A percentile compares a stretch with the other conserved stretches of the same genome.
phyloP scores from a whole-genome alignment of 2,797 vertebrate species.

The Lepilemur septentrionalis region DNA sequence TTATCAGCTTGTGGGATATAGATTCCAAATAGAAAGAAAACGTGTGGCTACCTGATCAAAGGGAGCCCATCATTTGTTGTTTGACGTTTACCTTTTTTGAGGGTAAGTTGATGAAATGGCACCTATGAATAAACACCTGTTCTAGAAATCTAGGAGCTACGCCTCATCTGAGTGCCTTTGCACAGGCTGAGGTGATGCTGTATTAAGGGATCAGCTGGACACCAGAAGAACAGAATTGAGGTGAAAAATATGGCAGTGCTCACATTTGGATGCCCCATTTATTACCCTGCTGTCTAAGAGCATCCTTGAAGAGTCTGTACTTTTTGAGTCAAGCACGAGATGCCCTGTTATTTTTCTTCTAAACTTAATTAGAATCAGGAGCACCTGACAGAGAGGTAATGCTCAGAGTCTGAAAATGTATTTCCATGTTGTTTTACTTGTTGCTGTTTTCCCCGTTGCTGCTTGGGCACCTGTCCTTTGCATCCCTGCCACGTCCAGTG shows the following conservation, averaged over 20 bases:
- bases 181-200: constrained; percentile 47
- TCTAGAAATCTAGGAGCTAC: neutral
- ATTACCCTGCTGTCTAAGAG: constrained; percentile 3
- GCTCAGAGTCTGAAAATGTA: constrained; percentile 13
- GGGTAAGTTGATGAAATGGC: neutral
- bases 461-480: constrained; percentile 34
- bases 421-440: constrained; percentile 39
- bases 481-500: constrained; percentile 3
- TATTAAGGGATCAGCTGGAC: constrained; percentile 66
- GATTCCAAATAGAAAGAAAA: neutral
- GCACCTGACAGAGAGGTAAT: neutral
- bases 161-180: constrained; percentile 41
- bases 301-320: neutral
- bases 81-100: neutral
- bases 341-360: constrained; percentile 76
- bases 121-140: neutral
- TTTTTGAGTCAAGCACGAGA: neutral
- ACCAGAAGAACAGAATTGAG: constrained; percentile 74
- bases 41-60: neutral
- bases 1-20: neutral
- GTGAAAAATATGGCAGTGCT: constrained; percentile 70
- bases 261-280: constrained; percentile 69
- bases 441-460: neutral
- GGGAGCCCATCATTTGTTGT: neutral
- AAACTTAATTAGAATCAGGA: constrained; percentile 79